phyloP scores from a whole-genome alignment of 2,888 invertebrate species.

The Dryobota labecula region DNA sequence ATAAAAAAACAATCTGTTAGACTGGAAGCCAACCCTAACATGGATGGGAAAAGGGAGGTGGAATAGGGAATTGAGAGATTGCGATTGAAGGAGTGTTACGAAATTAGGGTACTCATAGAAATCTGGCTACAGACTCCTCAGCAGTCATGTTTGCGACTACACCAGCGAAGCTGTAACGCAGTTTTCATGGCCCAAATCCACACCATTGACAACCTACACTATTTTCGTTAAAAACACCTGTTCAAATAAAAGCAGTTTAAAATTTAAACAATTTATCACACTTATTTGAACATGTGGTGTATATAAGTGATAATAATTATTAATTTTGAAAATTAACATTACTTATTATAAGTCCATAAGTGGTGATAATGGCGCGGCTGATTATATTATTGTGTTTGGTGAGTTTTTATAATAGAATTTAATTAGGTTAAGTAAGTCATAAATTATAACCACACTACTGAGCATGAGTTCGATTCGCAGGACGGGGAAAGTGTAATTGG shows the following conservation, averaged over 20 bases:
- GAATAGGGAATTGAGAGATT: no score
- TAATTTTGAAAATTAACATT: conserved; percentile 19
- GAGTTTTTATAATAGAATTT: conserved; percentile 4
- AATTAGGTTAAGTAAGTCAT: neutral
- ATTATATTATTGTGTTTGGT: conserved; percentile 42
- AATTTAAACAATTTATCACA: neutral
- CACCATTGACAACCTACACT: neutral
- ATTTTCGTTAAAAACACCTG: conserved; percentile 28
- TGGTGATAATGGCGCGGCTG: conserved; percentile 17
- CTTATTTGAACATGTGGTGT: conserved; percentile 27
- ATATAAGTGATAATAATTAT: conserved; percentile 33
- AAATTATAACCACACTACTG: neutral
- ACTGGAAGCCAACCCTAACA: no score
- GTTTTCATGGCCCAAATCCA: neutral
- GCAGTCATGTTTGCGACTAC: no score
- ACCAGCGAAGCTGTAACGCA: neutral
- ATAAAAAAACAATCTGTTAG: no score
- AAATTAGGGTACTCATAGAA: no score
- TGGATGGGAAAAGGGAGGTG: no score
- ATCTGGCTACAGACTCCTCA: no score
- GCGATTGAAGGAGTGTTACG: no score
- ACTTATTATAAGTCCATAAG: conserved; percentile 12
- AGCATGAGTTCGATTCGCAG: no score
- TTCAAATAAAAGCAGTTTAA: neutral
- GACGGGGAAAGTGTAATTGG: no score